These are phyloP conservation scores for Doris montereyensis DNA, from an alignment of 2,888 invertebrate genomes.

Conservation along the genomic window DNA sequence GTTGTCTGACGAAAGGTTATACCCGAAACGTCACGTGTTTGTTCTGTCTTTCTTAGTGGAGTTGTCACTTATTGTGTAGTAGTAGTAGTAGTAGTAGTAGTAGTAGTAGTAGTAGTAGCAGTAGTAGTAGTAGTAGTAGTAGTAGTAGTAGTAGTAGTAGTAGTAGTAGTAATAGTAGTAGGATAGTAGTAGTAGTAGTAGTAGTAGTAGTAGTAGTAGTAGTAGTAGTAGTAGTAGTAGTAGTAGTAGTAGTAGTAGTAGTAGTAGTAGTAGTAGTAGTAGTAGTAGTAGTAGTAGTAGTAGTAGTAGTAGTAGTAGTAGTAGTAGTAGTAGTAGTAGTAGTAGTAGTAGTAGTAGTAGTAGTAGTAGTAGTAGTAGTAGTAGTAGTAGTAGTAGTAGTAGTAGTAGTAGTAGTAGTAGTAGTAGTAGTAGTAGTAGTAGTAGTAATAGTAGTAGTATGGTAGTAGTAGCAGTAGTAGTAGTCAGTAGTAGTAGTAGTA, in stretches of 20 bases:
- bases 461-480: no score
- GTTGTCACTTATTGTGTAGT: no score
- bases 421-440: neutral
- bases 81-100: no score
- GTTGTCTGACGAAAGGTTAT: no score
- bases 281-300: neutral
- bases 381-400: neutral
- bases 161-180: no score
- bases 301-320: neutral
- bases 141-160: no score
- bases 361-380: neutral
- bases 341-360: neutral
- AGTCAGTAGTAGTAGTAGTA: no score
- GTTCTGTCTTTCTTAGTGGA: no score
- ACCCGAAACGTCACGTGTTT: no score
- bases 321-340: neutral
- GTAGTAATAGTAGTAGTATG: no score
- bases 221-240: neutral
- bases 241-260: neutral
- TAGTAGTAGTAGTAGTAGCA: no score
- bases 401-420: neutral
- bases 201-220: neutral
- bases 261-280: neutral
- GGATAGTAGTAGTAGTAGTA: neutral
- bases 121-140: conserved; percentile 3